phyloP scores from a whole-genome alignment of 1,140 invertebrate species.

The Sinonovacula constricta region DNA sequence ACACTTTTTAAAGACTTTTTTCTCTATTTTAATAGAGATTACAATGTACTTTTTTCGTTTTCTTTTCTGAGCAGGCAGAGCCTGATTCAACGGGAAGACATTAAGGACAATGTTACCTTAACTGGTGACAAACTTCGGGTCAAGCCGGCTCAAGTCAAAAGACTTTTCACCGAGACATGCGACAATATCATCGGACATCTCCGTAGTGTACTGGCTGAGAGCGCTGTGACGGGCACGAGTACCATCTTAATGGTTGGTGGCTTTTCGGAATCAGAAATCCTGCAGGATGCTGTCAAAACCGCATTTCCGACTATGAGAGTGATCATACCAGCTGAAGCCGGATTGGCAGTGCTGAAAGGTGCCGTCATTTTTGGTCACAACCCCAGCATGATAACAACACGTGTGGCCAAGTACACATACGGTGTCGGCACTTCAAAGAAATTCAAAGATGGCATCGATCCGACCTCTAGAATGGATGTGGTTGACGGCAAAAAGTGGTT shows the following conservation, averaged over 20 bases:
- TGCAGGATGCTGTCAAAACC: constrained; percentile 42
- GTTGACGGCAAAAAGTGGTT: constrained; percentile 36
- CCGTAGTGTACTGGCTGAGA: constrained; percentile 27
- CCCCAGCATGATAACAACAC: constrained; percentile 44
- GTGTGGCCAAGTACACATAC: constrained; percentile 58
- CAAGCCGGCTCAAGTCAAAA: constrained; percentile 25
- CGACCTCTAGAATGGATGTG: constrained; percentile 16
- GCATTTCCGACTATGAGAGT: constrained; percentile 47
- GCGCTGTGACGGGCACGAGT: background rate
- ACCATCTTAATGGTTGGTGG: constrained; percentile 59
- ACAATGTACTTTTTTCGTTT: no score
- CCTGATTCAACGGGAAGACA: background rate
- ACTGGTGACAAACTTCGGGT: constrained; percentile 58
- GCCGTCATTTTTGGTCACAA: constrained; percentile 62
- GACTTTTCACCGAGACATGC: constrained; percentile 48
- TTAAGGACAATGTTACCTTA: constrained; percentile 31
- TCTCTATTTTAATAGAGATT: no score
- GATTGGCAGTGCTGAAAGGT: constrained; percentile 58
- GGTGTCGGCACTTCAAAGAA: constrained; percentile 25
- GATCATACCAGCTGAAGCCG: constrained; percentile 55
- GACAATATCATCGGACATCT: constrained; percentile 50
- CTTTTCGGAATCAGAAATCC: constrained; percentile 56
- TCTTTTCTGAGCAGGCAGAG: no score
- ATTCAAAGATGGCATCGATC: constrained; percentile 30
- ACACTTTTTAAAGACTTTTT: no score